Base-by-base conservation (phyloP, 2,888 invertebrate genomes). In the Nebria salina region DNA sequence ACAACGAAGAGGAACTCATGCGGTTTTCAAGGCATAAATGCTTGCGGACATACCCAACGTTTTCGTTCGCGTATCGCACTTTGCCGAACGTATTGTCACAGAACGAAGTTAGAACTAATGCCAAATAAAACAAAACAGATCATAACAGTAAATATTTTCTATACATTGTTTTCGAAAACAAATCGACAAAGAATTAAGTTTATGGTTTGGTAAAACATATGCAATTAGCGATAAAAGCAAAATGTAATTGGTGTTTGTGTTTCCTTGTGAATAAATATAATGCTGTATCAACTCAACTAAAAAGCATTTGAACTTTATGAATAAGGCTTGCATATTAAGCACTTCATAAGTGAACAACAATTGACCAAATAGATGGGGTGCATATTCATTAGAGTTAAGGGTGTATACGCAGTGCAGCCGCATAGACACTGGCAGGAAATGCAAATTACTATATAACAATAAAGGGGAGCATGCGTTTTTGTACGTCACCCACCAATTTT, bases 281-380 rank as follows among this genome's bases (percentile, higher is more conserved):
- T 54, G 54, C 54, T 34, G 34, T 11, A 54, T 54, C 54, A 54
- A 8, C 54, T 54, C 54, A 8, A 13, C 11, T 54, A 54, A 54
- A 54, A 54, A 54, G 11, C 54, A 54, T 54, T 54, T 54, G 54
- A 54, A 54, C 54, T 54, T 54, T 54, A 4, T 54, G 54, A 7
- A 54, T 54, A 54, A 54, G 54, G 68, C 76, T 76, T 76, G 76
- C 76, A 76, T 76, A 76, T 76, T 76, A 76, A 76, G 42, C 34
- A 43, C 20, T 76, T 66, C 76, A 76, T 42, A 42, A 68, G 68
- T 76, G 76, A 76, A 76, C 76, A 76, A 76, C 76, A 68, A 76
- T 76, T 76, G 76, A 76, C 76, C 76, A 65, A 68, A 42, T 9
- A 41, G 41, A 66, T 54, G 54, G 76, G 76, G 76, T 66, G 76